Conservation (phyloP, 1,140 invertebrate genomes). For the Drosophila nebulosa region DNA sequence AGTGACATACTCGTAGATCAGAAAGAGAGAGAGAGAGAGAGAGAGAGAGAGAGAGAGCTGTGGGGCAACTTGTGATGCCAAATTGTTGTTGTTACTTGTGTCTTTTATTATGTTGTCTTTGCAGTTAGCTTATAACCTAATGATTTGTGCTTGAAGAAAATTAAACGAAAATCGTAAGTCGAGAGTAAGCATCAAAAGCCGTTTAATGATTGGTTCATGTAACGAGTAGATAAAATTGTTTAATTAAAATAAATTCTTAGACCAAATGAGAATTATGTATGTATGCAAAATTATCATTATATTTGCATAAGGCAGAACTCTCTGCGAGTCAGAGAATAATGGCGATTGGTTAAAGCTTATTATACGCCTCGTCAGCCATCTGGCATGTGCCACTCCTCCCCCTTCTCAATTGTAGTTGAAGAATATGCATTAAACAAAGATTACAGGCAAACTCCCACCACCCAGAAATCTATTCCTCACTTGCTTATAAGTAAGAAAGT, state of each 20-base stretch:
- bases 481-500: too few species aligned
- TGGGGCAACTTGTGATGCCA: slow-evolving; percentile 37
- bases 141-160: slow-evolving; percentile 61
- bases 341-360: slow-evolving; percentile 5
- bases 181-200: not conserved
- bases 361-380: slow-evolving; percentile 24
- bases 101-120: slow-evolving; percentile 60
- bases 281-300: too few species aligned
- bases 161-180: slow-evolving; percentile 44
- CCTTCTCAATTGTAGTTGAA: too few species aligned
- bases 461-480: too few species aligned
- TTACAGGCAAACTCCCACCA: slow-evolving; percentile 36
- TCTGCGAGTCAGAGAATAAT: too few species aligned
- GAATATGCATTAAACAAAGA: too few species aligned
- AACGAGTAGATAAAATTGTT: too few species aligned
- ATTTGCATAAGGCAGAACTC: not conserved
- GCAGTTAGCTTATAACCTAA: slow-evolving; percentile 32
- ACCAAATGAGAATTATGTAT: too few species aligned
- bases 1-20: slow-evolving; percentile 60
- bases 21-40: too few species aligned
- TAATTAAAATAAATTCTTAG: too few species aligned
- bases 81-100: slow-evolving; percentile 32
- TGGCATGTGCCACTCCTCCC: slow-evolving; percentile 4
- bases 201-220: too few species aligned
- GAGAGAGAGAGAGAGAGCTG: slow-evolving; percentile 1